Conservation (phyloP, 30 jellyfish, hydroid and myxozoan genomes). For the Hydra vulgaris region DNA sequence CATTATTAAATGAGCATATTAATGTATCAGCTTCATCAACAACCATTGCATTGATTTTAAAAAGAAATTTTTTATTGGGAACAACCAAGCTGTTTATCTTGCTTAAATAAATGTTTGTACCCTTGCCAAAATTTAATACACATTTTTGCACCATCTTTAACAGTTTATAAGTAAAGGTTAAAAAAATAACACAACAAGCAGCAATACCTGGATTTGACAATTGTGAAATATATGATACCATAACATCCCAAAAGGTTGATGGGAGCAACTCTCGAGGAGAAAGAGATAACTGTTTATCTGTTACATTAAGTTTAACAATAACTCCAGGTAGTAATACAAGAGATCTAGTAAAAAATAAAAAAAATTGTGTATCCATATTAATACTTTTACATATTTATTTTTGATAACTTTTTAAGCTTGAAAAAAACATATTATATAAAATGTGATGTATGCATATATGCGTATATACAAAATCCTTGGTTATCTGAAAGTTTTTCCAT, state of each 20-base stretch:
- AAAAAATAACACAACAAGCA: slow-evolving; percentile 3
- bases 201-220: slow-evolving; percentile 16
- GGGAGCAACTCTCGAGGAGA: not conserved
- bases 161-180: slow-evolving; percentile 4
- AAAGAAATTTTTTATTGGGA: slow-evolving; percentile 11
- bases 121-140: not conserved
- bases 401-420: not conserved
- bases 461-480: too few relatives aligned
- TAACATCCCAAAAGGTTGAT: not conserved
- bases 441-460: too few relatives aligned
- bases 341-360: slow-evolving; percentile 22
- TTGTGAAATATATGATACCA: not conserved
- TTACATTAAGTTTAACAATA: slow-evolving; percentile 20
- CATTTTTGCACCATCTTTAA: not conserved
- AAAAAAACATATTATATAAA: too few relatives aligned
- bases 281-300: not conserved
- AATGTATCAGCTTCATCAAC: slow-evolving; percentile 23
- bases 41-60: slow-evolving; percentile 5
- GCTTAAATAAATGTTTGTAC: slow-evolving; percentile 4
- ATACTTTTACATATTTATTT: not conserved
- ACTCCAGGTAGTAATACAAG: slow-evolving; percentile 47
- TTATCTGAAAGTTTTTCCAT: too few relatives aligned
- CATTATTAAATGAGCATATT: slow-evolving; percentile 10
- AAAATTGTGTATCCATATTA: not conserved
- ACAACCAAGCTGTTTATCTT: not conserved